Evolutionary conservation across 2,888 invertebrate species (phyloP).

Genomic region (Heliconius aoede): DNA sequence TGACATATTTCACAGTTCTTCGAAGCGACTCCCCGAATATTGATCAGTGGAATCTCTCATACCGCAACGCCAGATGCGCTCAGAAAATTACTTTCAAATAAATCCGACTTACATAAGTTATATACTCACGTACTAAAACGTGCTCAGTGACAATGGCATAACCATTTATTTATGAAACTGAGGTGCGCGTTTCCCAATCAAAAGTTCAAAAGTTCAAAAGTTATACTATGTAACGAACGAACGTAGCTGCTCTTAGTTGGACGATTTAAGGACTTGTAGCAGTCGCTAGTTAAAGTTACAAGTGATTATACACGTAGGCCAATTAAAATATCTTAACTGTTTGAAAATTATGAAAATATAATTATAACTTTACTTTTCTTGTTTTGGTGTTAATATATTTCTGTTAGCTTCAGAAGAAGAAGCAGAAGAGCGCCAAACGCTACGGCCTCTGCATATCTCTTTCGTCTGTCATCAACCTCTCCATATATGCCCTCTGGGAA

Average conservation of each 20-base stretch:
- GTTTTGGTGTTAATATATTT: no score
- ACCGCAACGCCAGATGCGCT: slow-evolving; percentile 80
- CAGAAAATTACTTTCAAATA: slow-evolving; percentile 82
- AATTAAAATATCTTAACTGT: neutral
- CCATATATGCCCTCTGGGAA: no score
- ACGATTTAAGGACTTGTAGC: neutral
- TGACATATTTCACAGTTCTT: slow-evolving; percentile 80
- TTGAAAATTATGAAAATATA: neutral
- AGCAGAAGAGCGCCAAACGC: no score
- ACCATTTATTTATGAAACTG: slow-evolving; percentile 58
- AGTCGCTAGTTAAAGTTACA: slow-evolving; percentile 15
- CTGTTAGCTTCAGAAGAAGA: no score
- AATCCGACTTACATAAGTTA: slow-evolving; percentile 69
- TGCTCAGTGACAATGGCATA: slow-evolving; percentile 58
- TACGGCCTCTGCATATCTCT: no score
- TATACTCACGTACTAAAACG: slow-evolving; percentile 51
- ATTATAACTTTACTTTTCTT: no score
- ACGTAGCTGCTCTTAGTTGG: slow-evolving; percentile 5
- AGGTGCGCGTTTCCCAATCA: slow-evolving; percentile 40
- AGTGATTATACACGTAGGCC: neutral
- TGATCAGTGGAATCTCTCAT: slow-evolving; percentile 80
- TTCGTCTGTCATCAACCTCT: no score
- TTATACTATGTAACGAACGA: slow-evolving; percentile 11
- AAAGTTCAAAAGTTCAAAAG: slow-evolving; percentile 27
- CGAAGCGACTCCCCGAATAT: slow-evolving; percentile 77